Evolutionary conservation across 2,113 vertebrate genomes (phyloP), one percentile per base, ranked within the genome.

Genomic region (Dermatemys mawii): DNA sequence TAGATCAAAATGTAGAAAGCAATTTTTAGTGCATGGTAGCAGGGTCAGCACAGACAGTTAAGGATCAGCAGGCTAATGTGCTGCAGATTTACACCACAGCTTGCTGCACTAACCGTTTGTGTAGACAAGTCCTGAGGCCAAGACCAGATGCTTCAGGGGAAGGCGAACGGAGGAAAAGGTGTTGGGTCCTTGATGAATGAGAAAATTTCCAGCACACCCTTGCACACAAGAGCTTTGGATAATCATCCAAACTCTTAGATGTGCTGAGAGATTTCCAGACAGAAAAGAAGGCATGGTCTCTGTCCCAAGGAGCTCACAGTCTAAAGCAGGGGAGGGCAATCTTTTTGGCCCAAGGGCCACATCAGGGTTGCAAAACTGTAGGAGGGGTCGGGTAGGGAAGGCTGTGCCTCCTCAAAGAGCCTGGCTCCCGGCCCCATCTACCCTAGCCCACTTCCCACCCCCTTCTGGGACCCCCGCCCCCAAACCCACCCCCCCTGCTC

Each of bases 201-300:
- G 19, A 92, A 21, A 70, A 79, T 0, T 0, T 29, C 27, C 48
- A 78, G 12, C 29, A 22, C 5, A 11, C 41, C 35, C 73, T 57
- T 2, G 0, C 1, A 11, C 57, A 2, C 17, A 50, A 73, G 19
- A 70, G 75, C 6, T 32, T 75, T 24, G 92, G 70, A 27, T 11
- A 48, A 86, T 22, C 2, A 1, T 6, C 38, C 54, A 0, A 1
- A 38, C 16, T 11, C 63, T 11, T 19, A 0, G 4, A 35, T 50
- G 70, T 48, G 32, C 75, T 26, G 24, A 88, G 81, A 84, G 11
- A 57, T 70, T 92, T 55, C 29, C 51, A 70, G 60, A 38, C 4
- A 70, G 48, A 90, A 87, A 53, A 83, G 29, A 29, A 70, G 46
- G 8, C 91, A 38, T 0, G 2, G 57, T 24, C 27, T 91, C 24